Base-by-base conservation (phyloP, 2,888 invertebrate species). In the Heteromurus nitidus region DNA sequence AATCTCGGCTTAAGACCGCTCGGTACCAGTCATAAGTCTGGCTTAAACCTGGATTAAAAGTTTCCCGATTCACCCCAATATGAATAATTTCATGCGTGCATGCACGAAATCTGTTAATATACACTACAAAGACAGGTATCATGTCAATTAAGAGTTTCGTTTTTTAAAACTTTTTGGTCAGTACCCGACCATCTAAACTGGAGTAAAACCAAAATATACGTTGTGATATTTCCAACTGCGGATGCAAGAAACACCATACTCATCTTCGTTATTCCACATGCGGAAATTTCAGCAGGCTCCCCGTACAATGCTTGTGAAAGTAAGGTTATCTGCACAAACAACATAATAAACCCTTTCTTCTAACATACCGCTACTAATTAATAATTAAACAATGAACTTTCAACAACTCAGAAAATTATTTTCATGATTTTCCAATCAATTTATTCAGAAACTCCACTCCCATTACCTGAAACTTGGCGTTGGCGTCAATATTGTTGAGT, bases 221-320 rank as follows among this genome's bases (percentile, higher is more conserved):
- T 73, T 2, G 50, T 55, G 7, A 73, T 24, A 9, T 73, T 73
- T n/a, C 62, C 73, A 7, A 60, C 47, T 44, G 73, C 73, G 1
- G 73, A 73, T 9, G 62, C 73, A 18, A 73, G 44, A 47, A 73
- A 73, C 7, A 47, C 20, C 73, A 73, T 73, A 24, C 73, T 62
- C 60, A 73, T 73, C 62, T 62, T 73, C 20, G 73, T 73, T 0
- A 73, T 73, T 20, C 26, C 11, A 22, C 62, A 73, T 2, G 73
- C 73, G 11, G 62, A 28, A 18, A 73, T 73, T 47, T 62, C 73
- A 2, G 50, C 73, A 11, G 73, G 62, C 24, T 47, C 60, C 0
- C 73, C 73, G 16, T 73, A 22, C 13, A 73, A 28, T 24, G 73
- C 60, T 11, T 62, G 60, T 0, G 31, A 30, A 3, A 62, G 13